Percentiles rank a stretch among this genome's conserved stretches.
Conservation (phyloP, 2,888 invertebrate genomes). For the Campopleginae sp. region DNA sequence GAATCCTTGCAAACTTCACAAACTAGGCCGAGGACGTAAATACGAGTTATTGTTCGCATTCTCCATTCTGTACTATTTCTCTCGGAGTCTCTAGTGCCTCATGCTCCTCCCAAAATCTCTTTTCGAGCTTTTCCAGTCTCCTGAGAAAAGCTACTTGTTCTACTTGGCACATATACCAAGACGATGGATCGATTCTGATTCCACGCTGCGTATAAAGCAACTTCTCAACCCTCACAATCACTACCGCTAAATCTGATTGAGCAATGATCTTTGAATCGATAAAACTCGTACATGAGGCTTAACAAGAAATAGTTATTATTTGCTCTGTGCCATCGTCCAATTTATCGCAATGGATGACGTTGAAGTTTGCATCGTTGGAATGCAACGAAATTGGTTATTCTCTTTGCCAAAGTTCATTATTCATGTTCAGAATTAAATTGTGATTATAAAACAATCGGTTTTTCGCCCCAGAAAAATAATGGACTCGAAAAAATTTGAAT, state of each 20-base stretch:
- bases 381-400: no score
- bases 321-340: no score
- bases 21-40: conserved; percentile 72
- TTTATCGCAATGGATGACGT: no score
- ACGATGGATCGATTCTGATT: conserved; percentile 45
- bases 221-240: neutral
- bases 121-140: conserved; percentile 45
- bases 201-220: neutral
- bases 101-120: conserved; percentile 49
- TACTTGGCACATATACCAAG: conserved; percentile 22
- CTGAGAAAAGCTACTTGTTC: conserved; percentile 13
- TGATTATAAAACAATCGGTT: neutral
- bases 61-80: conserved; percentile 60
- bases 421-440: neutral
- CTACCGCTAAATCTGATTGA: neutral
- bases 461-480: no score
- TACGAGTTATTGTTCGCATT: conserved; percentile 71
- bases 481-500: no score
- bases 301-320: no score
- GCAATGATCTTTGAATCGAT: conserved; percentile 4
- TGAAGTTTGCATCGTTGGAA: no score
- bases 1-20: conserved; percentile 61
- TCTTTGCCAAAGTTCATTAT: no score
- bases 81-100: conserved; percentile 29
- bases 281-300: neutral